A percentile compares a stretch with the other conserved stretches of the same genome.
phyloP scores from a whole-genome alignment of 2,797 vertebrate genomes.

The Avahi laniger region DNA sequence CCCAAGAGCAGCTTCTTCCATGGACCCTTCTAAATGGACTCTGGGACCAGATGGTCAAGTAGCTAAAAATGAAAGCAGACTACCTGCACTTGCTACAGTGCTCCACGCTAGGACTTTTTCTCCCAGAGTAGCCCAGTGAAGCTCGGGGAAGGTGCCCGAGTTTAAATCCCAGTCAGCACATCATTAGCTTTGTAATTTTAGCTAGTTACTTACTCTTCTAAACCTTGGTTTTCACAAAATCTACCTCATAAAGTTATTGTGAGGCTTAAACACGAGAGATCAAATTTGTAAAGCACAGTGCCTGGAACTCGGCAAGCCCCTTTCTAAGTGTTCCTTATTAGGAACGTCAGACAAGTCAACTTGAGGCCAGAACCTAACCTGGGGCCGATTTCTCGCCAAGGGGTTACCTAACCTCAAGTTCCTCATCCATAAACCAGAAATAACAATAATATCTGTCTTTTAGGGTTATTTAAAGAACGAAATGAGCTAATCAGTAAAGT shows the following conservation, averaged over 20 bases:
- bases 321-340: neutral
- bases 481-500: neutral
- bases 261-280: neutral
- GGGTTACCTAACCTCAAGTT: neutral
- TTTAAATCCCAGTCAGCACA: neutral
- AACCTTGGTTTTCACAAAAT: neutral
- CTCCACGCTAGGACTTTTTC: accelerated
- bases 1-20: neutral
- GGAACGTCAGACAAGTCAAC: neutral
- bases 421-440: neutral
- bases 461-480: neutral
- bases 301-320: neutral
- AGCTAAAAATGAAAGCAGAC: neutral
- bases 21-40: neutral
- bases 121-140: accelerated
- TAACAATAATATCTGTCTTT: neutral
- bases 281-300: neutral
- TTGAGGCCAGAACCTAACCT: neutral
- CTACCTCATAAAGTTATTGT: neutral
- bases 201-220: neutral
- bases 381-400: neutral
- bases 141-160: neutral
- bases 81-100: accelerated
- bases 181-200: neutral
- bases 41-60: neutral